Conservation (phyloP, 2,113 vertebrate species). For the Martes martes region DNA sequence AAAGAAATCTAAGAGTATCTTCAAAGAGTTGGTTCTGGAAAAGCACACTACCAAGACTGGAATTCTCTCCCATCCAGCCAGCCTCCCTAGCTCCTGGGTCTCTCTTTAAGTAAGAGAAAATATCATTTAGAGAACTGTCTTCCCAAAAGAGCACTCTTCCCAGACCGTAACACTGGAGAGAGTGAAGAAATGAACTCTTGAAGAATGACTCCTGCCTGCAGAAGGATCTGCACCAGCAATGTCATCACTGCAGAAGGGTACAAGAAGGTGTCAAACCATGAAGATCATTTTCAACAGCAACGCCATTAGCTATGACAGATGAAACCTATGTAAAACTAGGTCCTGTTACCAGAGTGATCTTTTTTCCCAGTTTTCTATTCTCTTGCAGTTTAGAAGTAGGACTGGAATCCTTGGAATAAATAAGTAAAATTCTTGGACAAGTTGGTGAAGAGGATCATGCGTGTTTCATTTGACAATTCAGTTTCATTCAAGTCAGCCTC, state of each 20-base stretch:
- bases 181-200: not conserved
- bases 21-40: not conserved
- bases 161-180: not conserved
- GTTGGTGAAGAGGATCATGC: not conserved
- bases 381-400: not conserved
- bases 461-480: not conserved
- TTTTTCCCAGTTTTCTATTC: not conserved
- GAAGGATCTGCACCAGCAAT: too few species aligned
- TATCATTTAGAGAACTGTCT: not conserved
- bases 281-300: not conserved
- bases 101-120: not conserved
- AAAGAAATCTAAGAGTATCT: not conserved
- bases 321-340: not conserved
- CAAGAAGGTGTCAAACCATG: not conserved
- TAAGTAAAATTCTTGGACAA: not conserved
- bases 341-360: not conserved
- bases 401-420: not conserved
- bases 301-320: not conserved
- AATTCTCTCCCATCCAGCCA: not conserved
- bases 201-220: not conserved
- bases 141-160: not conserved
- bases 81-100: not conserved
- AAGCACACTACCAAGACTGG: not conserved
- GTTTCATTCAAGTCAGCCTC: not conserved
- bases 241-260: too few species aligned